A percentile compares a stretch with the other conserved stretches of the same genome.
Conservation (phyloP, 2,888 invertebrate genomes). For the Cryptosula pallasiana region DNA sequence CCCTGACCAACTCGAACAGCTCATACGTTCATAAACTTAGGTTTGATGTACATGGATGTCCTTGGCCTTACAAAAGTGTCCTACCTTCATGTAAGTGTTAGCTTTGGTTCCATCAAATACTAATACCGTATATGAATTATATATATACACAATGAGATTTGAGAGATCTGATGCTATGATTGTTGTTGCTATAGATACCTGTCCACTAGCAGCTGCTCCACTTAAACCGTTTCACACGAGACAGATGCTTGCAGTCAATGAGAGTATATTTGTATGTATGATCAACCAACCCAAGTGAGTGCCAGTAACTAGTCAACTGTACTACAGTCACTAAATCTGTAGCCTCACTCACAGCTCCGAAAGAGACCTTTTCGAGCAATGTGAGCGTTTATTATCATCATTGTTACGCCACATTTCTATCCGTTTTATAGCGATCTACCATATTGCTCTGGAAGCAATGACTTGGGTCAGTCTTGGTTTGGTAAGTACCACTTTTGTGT, state of each 20-base stretch:
- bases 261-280: background rate
- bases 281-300: slow-evolving; percentile 19
- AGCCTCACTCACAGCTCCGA: too few species aligned
- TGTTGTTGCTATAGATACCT: background rate
- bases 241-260: slow-evolving; percentile 10
- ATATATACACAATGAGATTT: too few species aligned
- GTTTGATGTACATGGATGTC: slow-evolving; percentile 11
- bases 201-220: background rate
- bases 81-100: slow-evolving; percentile 3
- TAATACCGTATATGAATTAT: too few species aligned
- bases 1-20: background rate
- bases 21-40: slow-evolving; percentile 1
- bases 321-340: too few species aligned
- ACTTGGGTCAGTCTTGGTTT: background rate
- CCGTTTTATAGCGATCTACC: background rate
- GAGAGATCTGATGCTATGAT: too few species aligned
- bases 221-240: background rate
- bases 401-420: too few species aligned
- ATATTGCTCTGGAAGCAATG: slow-evolving; percentile 19
- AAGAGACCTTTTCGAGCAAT: too few species aligned
- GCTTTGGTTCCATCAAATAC: too few species aligned
- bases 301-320: too few species aligned
- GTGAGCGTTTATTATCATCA: too few species aligned
- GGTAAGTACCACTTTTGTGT: background rate
- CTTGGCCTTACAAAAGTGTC: slow-evolving; percentile 13